Evolutionary conservation across 2,797 vertebrate genomes (phyloP), one percentile per base, ranked within the genome.

Genomic region (Ispidina lecontei): DNA sequence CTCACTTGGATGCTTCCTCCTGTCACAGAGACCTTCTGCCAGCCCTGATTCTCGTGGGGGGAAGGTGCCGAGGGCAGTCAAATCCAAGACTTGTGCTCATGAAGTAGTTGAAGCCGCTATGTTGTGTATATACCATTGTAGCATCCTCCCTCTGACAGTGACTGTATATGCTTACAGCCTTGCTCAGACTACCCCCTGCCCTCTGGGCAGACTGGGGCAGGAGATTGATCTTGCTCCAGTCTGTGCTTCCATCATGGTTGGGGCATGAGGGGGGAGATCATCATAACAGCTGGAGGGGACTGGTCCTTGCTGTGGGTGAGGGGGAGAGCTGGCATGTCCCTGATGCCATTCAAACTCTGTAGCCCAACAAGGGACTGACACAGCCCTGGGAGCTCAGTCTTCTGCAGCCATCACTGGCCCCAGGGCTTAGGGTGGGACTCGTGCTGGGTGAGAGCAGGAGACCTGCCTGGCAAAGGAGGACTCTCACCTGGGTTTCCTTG

Each of bases 61-160:
- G 43, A 68, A 39, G 63, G 55, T 49, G 74, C 84, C 2, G 18
- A 54, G 64, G 76, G 79, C 93, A 65, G 70, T 37, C 69, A 14
- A 23, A 72, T 22, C 46, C 67, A 22, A 51, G 83, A 90, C 87
- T 95, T 58, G 54, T 83, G 92, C 95, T 95, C 31, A 5, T 8
- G 2, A 69, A 77, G 90, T 51, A 74, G 91, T 68, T 14, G 80
- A 84, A 91, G 94, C 96, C 25, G 77, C 93, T 28, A 33, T 2
- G 52, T 84, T 81, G 83, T 94, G 93, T 95, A 75, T 88, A 84
- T 82, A 28, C 87, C 37, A 2, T 84, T 96, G 95, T 89, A 81
- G 84, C 95, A 93, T 89, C 93, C 43, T 94, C 88, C 91, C 93
- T 2, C 18, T 4, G 4, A 59, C 93, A 75, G 87, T 8, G 8